phyloP scores from a whole-genome alignment of 1,140 invertebrate genomes.

The Battus philenor region DNA sequence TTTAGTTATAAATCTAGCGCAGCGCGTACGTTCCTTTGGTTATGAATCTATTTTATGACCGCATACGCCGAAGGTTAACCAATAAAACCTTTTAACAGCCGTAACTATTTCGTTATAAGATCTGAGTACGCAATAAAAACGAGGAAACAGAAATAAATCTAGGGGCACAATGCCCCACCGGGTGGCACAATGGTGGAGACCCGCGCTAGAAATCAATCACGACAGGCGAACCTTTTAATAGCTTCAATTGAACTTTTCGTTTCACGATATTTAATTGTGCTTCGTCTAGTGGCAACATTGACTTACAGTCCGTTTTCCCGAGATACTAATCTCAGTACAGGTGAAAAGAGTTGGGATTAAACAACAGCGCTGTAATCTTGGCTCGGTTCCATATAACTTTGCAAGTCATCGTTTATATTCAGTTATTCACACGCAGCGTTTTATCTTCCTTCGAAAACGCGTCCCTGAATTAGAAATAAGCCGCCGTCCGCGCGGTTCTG shows the following conservation, averaged over 20 bases:
- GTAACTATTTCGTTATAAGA: conserved; percentile 76
- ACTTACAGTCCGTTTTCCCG: too few species aligned
- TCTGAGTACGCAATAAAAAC: conserved; percentile 74
- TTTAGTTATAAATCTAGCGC: conserved; percentile 67
- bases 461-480: conserved; percentile 65
- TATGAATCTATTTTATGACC: conserved; percentile 73
- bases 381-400: conserved; percentile 30
- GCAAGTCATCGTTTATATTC: conserved; percentile 56
- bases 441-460: conserved; percentile 59
- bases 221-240: conserved; percentile 47
- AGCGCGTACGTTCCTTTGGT: conserved; percentile 67
- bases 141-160: conserved; percentile 73
- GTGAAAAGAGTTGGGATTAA: conserved; percentile 39
- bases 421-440: conserved; percentile 58
- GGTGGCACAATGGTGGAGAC: conserved; percentile 28
- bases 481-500: conserved; percentile 48
- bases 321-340: conserved; percentile 13
- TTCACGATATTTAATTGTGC: conserved; percentile 30
- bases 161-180: conserved; percentile 51
- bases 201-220: conserved; percentile 62
- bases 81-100: conserved; percentile 76
- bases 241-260: conserved; percentile 67
- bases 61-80: conserved; percentile 72
- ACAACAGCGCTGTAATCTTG: conserved; percentile 29
- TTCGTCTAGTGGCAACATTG: too few species aligned